Percentiles rank a stretch among this genome's conserved stretches.
Conservation (phyloP, 2,113 vertebrate genomes). For the Nibea albiflora region DNA sequence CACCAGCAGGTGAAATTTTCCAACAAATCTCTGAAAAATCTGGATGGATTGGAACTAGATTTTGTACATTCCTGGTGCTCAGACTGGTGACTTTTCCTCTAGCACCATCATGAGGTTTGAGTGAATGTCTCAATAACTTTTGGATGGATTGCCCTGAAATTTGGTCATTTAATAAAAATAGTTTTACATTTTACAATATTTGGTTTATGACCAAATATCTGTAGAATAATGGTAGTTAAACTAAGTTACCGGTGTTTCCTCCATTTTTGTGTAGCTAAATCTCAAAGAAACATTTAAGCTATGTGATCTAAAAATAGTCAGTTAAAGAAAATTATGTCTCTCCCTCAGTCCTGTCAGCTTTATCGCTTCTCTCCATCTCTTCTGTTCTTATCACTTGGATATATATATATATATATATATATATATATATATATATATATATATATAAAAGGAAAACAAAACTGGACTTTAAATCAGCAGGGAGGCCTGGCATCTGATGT, state of each 20-base stretch:
- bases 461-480: not conserved
- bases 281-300: not conserved
- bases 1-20: not conserved
- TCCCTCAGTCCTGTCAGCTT: not conserved
- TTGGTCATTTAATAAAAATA: not conserved
- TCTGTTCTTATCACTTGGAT: not conserved
- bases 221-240: not conserved
- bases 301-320: not conserved
- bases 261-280: not conserved
- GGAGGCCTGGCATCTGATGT: slow-evolving; percentile 7
- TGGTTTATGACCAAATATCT: not conserved
- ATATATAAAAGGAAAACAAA: not conserved
- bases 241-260: not conserved
- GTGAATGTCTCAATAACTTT: not conserved
- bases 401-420: too few relatives aligned
- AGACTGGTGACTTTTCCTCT: not conserved
- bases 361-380: not conserved
- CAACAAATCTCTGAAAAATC: not conserved
- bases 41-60: not conserved
- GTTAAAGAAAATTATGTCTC: not conserved
- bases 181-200: too few relatives aligned
- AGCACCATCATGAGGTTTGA: not conserved
- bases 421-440: too few relatives aligned
- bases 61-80: not conserved
- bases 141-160: not conserved